These are phyloP conservation scores for Podotricha telesiphe DNA, from an alignment of 2,888 invertebrate species.

Conservation along the genomic window DNA sequence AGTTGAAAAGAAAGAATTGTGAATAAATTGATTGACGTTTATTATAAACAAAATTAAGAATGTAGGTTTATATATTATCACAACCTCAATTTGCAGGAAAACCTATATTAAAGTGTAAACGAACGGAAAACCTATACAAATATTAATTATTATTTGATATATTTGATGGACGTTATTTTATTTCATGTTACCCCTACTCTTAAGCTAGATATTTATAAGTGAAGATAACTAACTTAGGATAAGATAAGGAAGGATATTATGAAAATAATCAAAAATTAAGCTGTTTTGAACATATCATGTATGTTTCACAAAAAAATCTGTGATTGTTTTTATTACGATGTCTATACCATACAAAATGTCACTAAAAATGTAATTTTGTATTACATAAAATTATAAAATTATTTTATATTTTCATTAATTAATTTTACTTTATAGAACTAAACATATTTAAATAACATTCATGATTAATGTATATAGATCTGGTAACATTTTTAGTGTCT, in stretches of 20 bases:
- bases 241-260: no score
- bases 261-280: no score
- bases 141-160: neutral
- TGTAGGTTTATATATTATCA: neutral
- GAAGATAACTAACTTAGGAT: no score
- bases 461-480: slow-evolving; percentile 8
- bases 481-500: slow-evolving; percentile 47
- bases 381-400: neutral
- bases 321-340: no score
- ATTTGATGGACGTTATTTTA: neutral
- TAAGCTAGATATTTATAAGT: no score
- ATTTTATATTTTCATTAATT: neutral
- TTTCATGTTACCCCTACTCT: no score
- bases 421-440: neutral
- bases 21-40: slow-evolving; percentile 6
- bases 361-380: neutral
- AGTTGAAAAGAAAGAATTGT: neutral
- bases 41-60: neutral
- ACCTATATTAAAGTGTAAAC: neutral
- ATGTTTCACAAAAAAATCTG: no score
- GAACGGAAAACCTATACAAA: neutral
- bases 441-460: no score
- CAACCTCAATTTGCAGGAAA: neutral
- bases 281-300: no score
- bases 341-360: neutral